Base-by-base conservation (phyloP, 2,888 invertebrate genomes). In the Microctonus hyperodae region DNA sequence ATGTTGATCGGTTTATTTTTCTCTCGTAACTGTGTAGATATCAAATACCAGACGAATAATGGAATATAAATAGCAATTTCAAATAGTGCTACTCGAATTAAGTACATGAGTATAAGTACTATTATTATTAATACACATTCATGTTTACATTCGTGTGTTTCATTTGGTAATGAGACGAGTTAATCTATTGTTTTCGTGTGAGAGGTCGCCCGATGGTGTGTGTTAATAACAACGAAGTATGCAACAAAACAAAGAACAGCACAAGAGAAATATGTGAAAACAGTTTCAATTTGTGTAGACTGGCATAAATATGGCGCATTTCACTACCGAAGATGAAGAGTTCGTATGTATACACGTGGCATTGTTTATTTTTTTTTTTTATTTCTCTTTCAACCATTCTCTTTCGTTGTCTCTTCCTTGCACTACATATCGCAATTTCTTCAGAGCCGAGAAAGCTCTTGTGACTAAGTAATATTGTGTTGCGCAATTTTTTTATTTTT, bases 101-200 rank as follows among this genome's bases (percentile, higher is more conserved):
- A 44, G 6, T 53, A 20, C 1, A 16, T 25, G 40, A n/a, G n/a
- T n/a, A n/a, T 37, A 37, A 28, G 16, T 11, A 16, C 22, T 62
- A n/a, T 55, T 40, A 16, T 50, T 16, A 51, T 35, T 50, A 64
- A 69, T 59, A 69, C 69, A 72, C 64, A 69, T 69, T 65, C 69
- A 76, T 75, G 69, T 69, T 65, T 69, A 77, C 75, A 77, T 76
- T 75, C 75, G 74, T 70, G 69, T 68, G 68, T 74, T 74, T 72
- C 74, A 71, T 75, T 75, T 71, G 69, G 72, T 77, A 78, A 76
- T 75, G 75, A 77, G 76, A 72, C 69, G 66, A 69, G 70, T 71
- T 75, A 74, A 75, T 74, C 72, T 69, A 73, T 75, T 74, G 74
- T 74, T 73, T 74, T 51, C 31, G 25, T 33, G 58, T 28, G 62